Base-by-base conservation (phyloP, 2,888 invertebrate species). In the Cacoxenus indagator region DNA sequence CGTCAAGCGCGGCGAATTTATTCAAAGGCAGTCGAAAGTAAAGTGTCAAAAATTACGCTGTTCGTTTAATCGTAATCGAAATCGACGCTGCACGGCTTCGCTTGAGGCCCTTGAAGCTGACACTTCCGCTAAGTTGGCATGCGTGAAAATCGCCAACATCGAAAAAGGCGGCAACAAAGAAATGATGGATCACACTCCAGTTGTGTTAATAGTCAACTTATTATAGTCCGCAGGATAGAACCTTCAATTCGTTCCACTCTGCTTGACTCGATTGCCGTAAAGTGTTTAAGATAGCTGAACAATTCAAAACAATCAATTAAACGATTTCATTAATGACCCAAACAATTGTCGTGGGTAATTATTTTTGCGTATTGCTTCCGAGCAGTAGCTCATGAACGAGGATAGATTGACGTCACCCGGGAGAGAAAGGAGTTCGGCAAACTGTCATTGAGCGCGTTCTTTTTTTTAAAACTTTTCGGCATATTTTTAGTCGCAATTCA, bases 51-150 rank as follows among this genome's bases (percentile, higher is more conserved):
- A 55, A 48, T 19, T 51, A 9, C 45, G 19, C 22, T 26, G 54
- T 8, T 48, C 19, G 37, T 70, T 64, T 57, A 70, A 54, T 64
- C 29, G 65, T 68, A 67, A 62, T 26, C 45, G 61, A 24, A 43
- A 62, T 17, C 14, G 22, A 43, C 14, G 55, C 19, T 26, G 59
- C 22, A 8, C 37, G 51, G 8, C 22, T 51, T 51, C 8, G 51
- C 17, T 78, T 81, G n/a, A n/a, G n/a, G n/a, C n/a, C n/a, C n/a
- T n/a, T n/a, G n/a, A n/a, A n/a, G 81, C 19, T 9, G 24, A 75
- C 76, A 83, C 85, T 84, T 84, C 84, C 84, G 84, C 83, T 78
- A 85, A 82, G 78, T 79, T 80, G 82, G 82, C 84, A 85, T 75
- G 74, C 77, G 80, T 85, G 76, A 79, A 80, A 78, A 78, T 76